Base-by-base conservation (phyloP, 2,113 vertebrate genomes). In the Oceanodroma tethys region DNA sequence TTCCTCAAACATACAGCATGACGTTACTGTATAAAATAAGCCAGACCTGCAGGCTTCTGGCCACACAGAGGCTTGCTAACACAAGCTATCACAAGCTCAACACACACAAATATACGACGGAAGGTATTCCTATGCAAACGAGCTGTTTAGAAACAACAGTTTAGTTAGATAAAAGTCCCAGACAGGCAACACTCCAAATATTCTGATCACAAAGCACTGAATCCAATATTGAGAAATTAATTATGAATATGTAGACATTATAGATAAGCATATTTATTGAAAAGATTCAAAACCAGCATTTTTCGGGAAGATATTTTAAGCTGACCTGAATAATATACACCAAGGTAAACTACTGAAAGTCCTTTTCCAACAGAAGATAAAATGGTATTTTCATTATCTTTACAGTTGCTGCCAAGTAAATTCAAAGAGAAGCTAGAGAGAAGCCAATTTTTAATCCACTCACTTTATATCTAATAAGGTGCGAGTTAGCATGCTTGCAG, bases 221-320 rank as follows among this genome's bases (percentile, higher is more conserved):
- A 78, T 82, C 56, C 63, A 92, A 89, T 62, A 93, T 60, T 56
- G 59, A 84, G 74, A 91, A 97, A 93, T 78, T 47, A n/a, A 43
- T 48, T 27, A 66, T 34, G 34, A 45, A 38, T 14, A 50, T 2
- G 10, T 11, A 86, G 40, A 5, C 38, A n/a, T 50, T 47, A 9
- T 10, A 42, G 11, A 56, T 16, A 38, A 48, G 29, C 8, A 14
- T 22, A 52, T 78, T 91, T 66, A 42, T 16, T 55, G 42, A 65
- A 78, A 94, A 89, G 87, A 93, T 81, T 97, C 88, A 88, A 95
- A 75, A 20, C 34, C 60, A 90, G 76, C 62, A 62, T 59, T 81
- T 78, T 18, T 1, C 8, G 65, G 73, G 47, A 60, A 82, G 29
- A 4, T 10, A 36, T 16, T 81, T 86, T 42, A 76, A 68, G 71